Percentiles rank a stretch among this genome's conserved stretches.
These are phyloP conservation scores for Nibea coibor DNA, from an alignment of 2,113 vertebrate species.

Conservation along the genomic window DNA sequence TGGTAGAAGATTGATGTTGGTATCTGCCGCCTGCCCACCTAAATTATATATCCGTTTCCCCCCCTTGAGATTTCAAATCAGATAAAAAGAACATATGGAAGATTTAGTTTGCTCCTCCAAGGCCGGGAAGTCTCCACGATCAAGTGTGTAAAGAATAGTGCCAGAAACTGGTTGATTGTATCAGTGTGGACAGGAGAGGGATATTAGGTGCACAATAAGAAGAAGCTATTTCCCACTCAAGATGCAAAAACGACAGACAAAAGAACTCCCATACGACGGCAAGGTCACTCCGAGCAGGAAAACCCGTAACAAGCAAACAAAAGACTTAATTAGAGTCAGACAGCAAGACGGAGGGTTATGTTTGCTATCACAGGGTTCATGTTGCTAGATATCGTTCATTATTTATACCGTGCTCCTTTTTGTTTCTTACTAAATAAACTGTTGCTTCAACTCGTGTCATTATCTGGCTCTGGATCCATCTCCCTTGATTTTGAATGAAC, in stretches of 20 bases:
- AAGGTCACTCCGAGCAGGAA: constrained; percentile 1
- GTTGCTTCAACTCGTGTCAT: neutral
- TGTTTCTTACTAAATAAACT: neutral
- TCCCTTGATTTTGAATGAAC: constrained; percentile 7
- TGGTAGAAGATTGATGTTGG: constrained; percentile 26
- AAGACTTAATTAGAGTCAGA: constrained; percentile 9
- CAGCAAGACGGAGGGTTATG: neutral
- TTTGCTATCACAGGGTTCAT: neutral
- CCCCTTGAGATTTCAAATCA: constrained; percentile 10
- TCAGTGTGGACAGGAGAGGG: constrained; percentile 1
- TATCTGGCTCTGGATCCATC: neutral
- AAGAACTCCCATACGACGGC: neutral
- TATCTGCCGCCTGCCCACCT: constrained; percentile 9
- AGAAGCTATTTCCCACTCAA: constrained; percentile 1
- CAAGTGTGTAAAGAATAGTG: constrained; percentile 2
- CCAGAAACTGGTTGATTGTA: constrained; percentile 27
- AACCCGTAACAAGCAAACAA: neutral
- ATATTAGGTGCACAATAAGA: neutral
- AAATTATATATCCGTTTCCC: constrained; percentile 16
- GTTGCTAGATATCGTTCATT: neutral
- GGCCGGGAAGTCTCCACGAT: neutral
- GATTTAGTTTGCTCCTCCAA: constrained; percentile 16
- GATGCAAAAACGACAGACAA: constrained; percentile 13
- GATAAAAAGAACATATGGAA: constrained; percentile 27
- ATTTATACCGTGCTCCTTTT: neutral